Evolutionary conservation across 2,888 invertebrate species (phyloP), one percentile per base, ranked within the genome.

Genomic region (Trissolcus japonicus): DNA sequence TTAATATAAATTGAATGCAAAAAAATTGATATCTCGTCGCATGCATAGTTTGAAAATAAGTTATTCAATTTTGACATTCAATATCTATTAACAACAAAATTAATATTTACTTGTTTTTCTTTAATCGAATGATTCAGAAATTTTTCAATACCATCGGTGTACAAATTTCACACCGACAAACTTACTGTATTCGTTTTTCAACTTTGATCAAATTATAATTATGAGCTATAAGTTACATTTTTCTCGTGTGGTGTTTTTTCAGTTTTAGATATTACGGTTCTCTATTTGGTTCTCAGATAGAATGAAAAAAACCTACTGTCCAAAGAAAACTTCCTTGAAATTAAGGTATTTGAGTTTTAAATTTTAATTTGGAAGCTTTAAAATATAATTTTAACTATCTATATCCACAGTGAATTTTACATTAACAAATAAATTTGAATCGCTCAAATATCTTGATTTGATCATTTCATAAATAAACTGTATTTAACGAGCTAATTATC

Each of bases 211-310:
- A 25, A 19, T 67, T 57, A 17, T 48, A 46, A 57, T 68, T 60
- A 48, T 60, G 21, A 57, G 21, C 1, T 46, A 43, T 25, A 57
- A 53, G 43, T 53, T 48, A 55, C 35, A 48, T 56, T 0, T 25
- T 25, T 35, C 9, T 35, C 35, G 35, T 35, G 7, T 35, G 35
- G 17, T n/a, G n/a, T n/a, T 6, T 84, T 87, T 87, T 85, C 87
- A 87, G 87, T 87, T 84, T 79, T 87, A 82, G 87, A 87, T 84
- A 81, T 86, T 82, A 76, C 80, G 84, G 87, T 85, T 82, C 85
- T 87, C 86, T 87, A 87, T 83, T 84, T 87, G 83, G 87, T 85
- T 82, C 82, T 87, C 81, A 87, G 84, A 84, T 87, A 87, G 35
- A 35, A 35, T 9, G 9, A 82, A 83, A 77, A 83, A 83, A 78